phyloP scores from a whole-genome alignment of 1,140 invertebrate species.

The Littorina saxatilis region DNA sequence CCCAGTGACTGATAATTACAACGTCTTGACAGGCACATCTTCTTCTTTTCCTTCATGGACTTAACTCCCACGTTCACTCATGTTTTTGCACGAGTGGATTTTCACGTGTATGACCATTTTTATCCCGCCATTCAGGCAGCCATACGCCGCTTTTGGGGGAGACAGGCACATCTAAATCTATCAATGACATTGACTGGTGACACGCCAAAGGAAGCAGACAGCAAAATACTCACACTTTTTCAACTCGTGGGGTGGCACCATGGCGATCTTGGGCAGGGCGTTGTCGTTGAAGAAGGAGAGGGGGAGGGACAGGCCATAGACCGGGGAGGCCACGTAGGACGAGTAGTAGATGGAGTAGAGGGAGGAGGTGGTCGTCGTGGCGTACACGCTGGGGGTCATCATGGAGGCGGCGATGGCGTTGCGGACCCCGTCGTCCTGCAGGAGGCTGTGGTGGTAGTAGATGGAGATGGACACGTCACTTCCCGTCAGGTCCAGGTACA shows the following conservation, averaged over 20 bases:
- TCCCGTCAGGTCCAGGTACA: conserved; percentile 72
- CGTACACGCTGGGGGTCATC: conserved; percentile 22
- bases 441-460: conserved; percentile 66
- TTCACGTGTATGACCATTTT: too few species aligned
- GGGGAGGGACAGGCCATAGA: conserved; percentile 32
- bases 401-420: conserved; percentile 40
- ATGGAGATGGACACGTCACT: conserved; percentile 70
- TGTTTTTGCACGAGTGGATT: too few species aligned
- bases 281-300: conserved; percentile 55
- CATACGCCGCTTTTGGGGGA: too few species aligned
- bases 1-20: too few species aligned
- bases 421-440: conserved; percentile 34
- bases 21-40: too few species aligned
- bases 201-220: too few species aligned
- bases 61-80: too few species aligned
- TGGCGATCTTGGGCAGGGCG: conserved; percentile 61
- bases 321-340: background rate
- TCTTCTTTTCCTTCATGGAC: too few species aligned
- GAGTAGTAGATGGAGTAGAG: conserved; percentile 35
- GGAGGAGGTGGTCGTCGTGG: conserved; percentile 42
- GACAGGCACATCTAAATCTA: too few species aligned
- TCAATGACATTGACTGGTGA: too few species aligned
- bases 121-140: too few species aligned
- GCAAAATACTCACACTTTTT: conserved; percentile 71
- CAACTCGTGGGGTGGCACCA: conserved; percentile 69